Evolutionary conservation across 2,113 vertebrate genomes (phyloP).

Genomic region (Cinclus mexicanus): DNA sequence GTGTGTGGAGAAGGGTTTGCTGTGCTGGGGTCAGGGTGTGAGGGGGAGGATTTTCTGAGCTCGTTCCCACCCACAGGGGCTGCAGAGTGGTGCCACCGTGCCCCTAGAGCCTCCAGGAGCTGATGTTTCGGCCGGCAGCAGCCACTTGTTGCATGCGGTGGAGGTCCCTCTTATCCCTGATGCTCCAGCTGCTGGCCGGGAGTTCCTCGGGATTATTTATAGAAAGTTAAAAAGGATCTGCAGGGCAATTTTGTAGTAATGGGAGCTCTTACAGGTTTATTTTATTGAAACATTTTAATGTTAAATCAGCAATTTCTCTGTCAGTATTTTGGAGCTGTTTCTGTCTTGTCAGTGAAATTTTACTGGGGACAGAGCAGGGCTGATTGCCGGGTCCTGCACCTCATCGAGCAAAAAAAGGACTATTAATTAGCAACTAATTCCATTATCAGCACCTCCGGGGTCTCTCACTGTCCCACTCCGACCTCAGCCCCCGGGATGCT

Average conservation of each 20-base stretch:
- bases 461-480: not conserved
- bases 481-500: rapidly evolving
- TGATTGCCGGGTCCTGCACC: not conserved
- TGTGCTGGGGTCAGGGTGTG: rapidly evolving
- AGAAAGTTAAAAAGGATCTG: constrained; percentile 18
- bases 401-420: not conserved
- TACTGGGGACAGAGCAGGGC: not conserved
- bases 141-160: rapidly evolving
- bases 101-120: rapidly evolving
- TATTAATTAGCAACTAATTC: not conserved
- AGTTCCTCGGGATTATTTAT: not conserved
- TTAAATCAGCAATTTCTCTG: not conserved
- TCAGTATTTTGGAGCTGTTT: not conserved
- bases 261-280: constrained; percentile 3
- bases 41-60: not conserved
- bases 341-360: not conserved
- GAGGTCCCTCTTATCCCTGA: rapidly evolving
- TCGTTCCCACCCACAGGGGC: rapidly evolving
- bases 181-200: not conserved
- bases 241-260: not conserved
- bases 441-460: not conserved
- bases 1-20: not conserved
- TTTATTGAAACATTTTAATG: not conserved
- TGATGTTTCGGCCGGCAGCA: rapidly evolving
- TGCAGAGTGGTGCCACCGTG: rapidly evolving